Evolutionary conservation across 2,888 invertebrate genomes (phyloP), one percentile per base, ranked within the genome.

Genomic region (Microchrysa polita): DNA sequence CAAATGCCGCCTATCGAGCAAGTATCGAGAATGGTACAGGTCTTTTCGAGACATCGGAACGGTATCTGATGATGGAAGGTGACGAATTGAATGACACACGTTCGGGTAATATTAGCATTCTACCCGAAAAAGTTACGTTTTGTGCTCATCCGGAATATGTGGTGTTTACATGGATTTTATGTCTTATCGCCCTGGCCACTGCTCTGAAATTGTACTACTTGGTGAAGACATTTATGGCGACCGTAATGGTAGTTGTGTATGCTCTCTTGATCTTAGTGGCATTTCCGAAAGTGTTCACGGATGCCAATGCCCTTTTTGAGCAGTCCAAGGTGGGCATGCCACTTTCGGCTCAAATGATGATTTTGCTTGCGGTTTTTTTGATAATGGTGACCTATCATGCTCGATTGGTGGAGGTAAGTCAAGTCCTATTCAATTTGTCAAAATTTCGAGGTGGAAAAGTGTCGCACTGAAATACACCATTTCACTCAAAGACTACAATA

Each of bases 91-190:
- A 73, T 63, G 55, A 27, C 18, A 59, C 53, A 18, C 42, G 23
- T 1, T 67, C 60, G n/a, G 42, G 40, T 1, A 67, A 72, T 57
- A 20, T 67, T 4, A 48, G 52, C 1, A 53, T 67, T 44, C 14
- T 42, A 20, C 52, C 27, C 5, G 69, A 52, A 5, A 72, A 48
- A 81, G 78, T 0, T 86, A 16, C 60, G 1, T 27, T 14, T 14
- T 40, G 65, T 14, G 27, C 57, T 1, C 89, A 90, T 78, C 92
- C 93, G 0, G 95, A 97, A 83, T 97, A 97, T 81, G 91, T 96
- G 14, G 94, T 97, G 2, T 96, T 96, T 85, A 95, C 96, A 2
- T 96, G 97, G 93, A 92, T 97, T 71, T 86, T 98, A 18, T 94
- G 96, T 79, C 88, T 98, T 81, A 92, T 98, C 53, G 94, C 96